Evolutionary conservation across 2,113 vertebrate genomes (phyloP), one percentile per base, ranked within the genome.

Genomic region (Brevimyrus niger): DNA sequence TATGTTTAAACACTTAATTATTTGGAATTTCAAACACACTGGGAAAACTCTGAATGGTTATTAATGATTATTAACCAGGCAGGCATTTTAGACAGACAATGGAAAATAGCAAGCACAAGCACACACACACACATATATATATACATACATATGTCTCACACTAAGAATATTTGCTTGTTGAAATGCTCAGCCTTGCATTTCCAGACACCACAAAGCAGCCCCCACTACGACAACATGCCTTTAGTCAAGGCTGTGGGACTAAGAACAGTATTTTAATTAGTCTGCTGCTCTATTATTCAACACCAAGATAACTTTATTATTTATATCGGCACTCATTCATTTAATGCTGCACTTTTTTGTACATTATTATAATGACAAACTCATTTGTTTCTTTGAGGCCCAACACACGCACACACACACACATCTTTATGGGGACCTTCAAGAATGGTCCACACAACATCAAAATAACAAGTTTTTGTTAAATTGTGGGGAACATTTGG

Each of bases 371-470:
- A 88, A 93, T 89, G 89, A 90, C 91, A 93, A 89, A 90, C 94
- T 93, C 94, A 92, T 94, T 94, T 94, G 90, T 94, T 92, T 94
- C 87, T 91, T 91, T 93, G 91, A 90, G 89, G 58, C 46, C 48
- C 90, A n/a, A 58, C 23, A 46, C 31, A 23, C 10, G 3, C 27
- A 58, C 42, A 42, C n/a, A 27, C 8, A 9, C 58, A n/a, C 35
- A 61, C 50, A 53, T 53, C 19, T 55, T 55, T 55, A 55, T 21
- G 53, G 5, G 5, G 19, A 55, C 53, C 53, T 55, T 19, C 13
- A 21, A 55, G 21, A 55, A 55, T 55, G 53, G 53, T 23, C 53
- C 53, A 19, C 53, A 55, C 53, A 55, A 55, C 19, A 55, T 21
- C 5, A 55, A 55, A 55, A 55, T 55, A 55, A 21, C 53, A 55